A percentile compares a stretch with the other conserved stretches of the same genome.
These are phyloP conservation scores for Carassius carassius DNA, from an alignment of 2,113 vertebrate species.

Conservation along the genomic window DNA sequence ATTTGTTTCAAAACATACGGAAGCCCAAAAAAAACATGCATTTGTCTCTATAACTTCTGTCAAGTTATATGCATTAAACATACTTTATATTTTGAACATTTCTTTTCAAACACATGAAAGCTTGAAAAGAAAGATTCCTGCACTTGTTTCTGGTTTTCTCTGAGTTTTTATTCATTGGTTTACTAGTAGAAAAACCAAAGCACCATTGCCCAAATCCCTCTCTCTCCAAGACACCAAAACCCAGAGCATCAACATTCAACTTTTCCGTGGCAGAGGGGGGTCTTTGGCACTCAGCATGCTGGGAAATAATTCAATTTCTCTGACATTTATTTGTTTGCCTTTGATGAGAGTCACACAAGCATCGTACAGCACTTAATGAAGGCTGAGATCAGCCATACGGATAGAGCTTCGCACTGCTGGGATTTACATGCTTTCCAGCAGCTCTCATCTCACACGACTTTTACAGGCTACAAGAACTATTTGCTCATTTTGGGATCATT, in stretches of 20 bases:
- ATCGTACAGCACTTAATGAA: conserved; percentile 35
- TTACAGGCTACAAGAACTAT: conserved; percentile 22
- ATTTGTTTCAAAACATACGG: too few species aligned
- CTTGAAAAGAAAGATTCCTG: neutral
- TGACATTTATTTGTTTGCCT: conserved; percentile 46
- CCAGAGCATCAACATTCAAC: neutral
- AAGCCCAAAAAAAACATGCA: too few species aligned
- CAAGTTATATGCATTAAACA: neutral
- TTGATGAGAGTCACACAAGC: conserved; percentile 18
- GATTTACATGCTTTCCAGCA: conserved; percentile 27
- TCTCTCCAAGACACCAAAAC: conserved; percentile 8
- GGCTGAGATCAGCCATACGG: conserved; percentile 37
- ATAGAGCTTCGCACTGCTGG: neutral
- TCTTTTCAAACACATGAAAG: neutral
- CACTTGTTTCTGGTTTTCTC: neutral
- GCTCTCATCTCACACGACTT: conserved; percentile 18
- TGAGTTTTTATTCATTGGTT: neutral
- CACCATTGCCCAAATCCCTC: neutral
- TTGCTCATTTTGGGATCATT: conserved; percentile 15
- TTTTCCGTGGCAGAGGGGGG: conserved; percentile 38
- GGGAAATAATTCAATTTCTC: conserved; percentile 14
- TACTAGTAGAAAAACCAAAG: neutral
- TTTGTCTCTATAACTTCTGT: too few species aligned
- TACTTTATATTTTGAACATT: neutral
- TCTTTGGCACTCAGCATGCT: conserved; percentile 22